A percentile compares a stretch with the other conserved stretches of the same genome.
phyloP scores from a whole-genome alignment of 1,140 invertebrate genomes.

The Hydropsyche tenuis region DNA sequence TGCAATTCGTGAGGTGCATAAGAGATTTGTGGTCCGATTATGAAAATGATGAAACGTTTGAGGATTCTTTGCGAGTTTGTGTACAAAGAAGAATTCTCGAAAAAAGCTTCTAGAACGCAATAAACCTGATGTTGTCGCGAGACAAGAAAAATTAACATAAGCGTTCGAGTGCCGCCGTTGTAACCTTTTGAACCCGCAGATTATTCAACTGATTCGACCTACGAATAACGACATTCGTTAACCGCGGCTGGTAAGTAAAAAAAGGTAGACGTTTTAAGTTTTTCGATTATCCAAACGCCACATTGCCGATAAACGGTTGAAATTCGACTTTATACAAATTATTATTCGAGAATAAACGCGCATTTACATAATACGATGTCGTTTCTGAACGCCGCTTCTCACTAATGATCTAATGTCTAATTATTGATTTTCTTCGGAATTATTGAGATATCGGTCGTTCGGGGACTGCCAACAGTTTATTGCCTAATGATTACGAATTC shows the following conservation, averaged over 20 bases:
- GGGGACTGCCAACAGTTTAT: too few relatives aligned
- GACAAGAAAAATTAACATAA: constrained; percentile 8
- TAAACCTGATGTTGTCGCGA: neutral
- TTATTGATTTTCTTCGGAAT: too few relatives aligned
- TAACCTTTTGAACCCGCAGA: constrained; percentile 23
- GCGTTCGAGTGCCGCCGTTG: neutral
- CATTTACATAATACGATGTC: too few relatives aligned
- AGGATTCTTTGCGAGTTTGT: neutral
- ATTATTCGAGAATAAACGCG: too few relatives aligned
- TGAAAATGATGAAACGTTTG: neutral
- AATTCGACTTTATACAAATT: too few relatives aligned
- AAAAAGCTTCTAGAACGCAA: neutral
- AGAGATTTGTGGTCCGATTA: neutral
- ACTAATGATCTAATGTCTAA: too few relatives aligned
- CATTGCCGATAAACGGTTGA: too few relatives aligned
- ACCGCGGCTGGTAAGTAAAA: neutral
- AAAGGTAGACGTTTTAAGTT: constrained; percentile 2
- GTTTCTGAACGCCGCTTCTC: too few relatives aligned
- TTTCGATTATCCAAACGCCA: neutral
- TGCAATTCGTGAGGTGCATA: too few relatives aligned
- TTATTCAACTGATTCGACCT: constrained; percentile 26
- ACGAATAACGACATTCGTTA: constrained; percentile 21
- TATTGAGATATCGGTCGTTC: too few relatives aligned
- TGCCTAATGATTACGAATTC: too few relatives aligned
- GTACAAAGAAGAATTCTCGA: neutral